A percentile compares a stretch with the other conserved stretches of the same genome.
phyloP scores from a whole-genome alignment of 2,113 vertebrate genomes.

The Perca flavescens region DNA sequence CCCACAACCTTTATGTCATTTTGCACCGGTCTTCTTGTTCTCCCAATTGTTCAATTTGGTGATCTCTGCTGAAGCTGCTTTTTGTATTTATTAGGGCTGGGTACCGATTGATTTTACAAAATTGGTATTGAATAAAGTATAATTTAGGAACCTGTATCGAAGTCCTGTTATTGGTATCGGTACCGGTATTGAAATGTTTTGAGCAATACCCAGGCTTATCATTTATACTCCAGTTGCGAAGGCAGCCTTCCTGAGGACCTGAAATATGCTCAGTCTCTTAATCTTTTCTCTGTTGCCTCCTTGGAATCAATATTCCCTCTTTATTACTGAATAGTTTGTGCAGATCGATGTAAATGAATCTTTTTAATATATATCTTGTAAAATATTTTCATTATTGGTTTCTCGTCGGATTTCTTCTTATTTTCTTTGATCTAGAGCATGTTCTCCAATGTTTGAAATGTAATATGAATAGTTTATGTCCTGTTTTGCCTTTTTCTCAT shows the following conservation, averaged over 20 bases:
- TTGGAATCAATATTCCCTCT: background rate
- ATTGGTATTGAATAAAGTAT: no score
- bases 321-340: background rate
- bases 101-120: no score
- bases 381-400: background rate
- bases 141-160: no score
- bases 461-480: background rate
- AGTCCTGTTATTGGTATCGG: no score
- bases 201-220: no score
- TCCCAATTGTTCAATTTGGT: background rate
- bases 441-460: background rate
- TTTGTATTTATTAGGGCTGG: background rate
- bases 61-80: constrained; percentile 1
- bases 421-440: background rate
- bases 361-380: background rate
- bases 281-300: background rate
- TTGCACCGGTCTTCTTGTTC: background rate
- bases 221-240: background rate
- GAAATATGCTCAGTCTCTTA: background rate
- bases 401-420: background rate
- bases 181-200: no score
- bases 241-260: background rate
- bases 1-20: background rate
- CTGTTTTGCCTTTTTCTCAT: background rate
- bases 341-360: background rate